These are phyloP conservation scores for Heliothis virescens DNA, from an alignment of 1,140 invertebrate species.

Conservation along the genomic window DNA sequence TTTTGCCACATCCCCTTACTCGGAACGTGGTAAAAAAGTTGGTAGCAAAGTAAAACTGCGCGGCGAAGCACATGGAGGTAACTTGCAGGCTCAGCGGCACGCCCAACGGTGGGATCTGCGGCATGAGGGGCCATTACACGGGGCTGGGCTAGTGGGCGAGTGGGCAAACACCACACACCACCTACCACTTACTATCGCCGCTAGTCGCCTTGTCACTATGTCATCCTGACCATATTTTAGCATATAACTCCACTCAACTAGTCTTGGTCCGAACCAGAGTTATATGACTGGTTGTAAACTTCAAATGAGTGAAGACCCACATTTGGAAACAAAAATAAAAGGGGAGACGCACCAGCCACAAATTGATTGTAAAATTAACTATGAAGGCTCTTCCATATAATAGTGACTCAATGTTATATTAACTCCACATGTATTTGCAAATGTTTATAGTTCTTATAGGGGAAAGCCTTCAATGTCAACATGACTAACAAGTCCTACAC, in stretches of 20 bases:
- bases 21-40: slow-evolving; percentile 90
- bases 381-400: slow-evolving; percentile 51
- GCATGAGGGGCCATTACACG: background rate
- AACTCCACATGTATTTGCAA: background rate
- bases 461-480: slow-evolving; percentile 50
- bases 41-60: slow-evolving; percentile 89
- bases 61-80: slow-evolving; percentile 88
- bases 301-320: slow-evolving; percentile 82
- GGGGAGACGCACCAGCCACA: slow-evolving; percentile 57
- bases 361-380: slow-evolving; percentile 53
- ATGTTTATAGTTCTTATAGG: background rate
- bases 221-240: background rate
- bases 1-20: slow-evolving; percentile 95
- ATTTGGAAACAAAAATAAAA: slow-evolving; percentile 49
- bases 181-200: too few species aligned
- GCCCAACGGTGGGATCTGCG: slow-evolving; percentile 86
- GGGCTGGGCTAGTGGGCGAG: background rate
- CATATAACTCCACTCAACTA: slow-evolving; percentile 4
- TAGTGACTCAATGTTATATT: background rate
- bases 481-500: slow-evolving; percentile 49
- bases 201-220: background rate
- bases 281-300: slow-evolving; percentile 2
- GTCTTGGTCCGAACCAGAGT: slow-evolving; percentile 16
- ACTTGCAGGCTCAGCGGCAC: slow-evolving; percentile 87
- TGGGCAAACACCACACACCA: background rate